Conservation (phyloP, 2,797 vertebrate species). For the Chelon auratus region DNA sequence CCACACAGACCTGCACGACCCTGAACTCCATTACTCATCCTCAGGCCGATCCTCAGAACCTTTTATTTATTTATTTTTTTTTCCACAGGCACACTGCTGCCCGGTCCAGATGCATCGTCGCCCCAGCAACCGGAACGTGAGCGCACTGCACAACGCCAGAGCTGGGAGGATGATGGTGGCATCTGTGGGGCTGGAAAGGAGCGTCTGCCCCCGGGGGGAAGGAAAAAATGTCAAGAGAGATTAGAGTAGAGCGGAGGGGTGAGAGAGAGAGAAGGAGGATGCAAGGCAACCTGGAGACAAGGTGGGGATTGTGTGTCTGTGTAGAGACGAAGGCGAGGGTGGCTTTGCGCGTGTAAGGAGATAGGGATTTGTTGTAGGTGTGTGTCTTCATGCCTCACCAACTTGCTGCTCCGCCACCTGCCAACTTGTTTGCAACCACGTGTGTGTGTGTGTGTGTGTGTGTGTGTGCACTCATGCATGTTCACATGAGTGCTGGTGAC, state of each 20-base stretch:
- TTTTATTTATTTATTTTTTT: not conserved
- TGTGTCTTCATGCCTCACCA: conserved; percentile 41
- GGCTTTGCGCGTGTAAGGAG: conserved; percentile 8
- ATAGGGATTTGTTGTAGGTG: conserved; percentile 33
- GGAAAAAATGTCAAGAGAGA: conserved; percentile 68
- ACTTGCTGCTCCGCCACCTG: conserved; percentile 45
- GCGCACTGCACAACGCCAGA: conserved; percentile 33
- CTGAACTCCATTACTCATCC: conserved; percentile 56
- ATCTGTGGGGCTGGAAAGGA: conserved; percentile 32
- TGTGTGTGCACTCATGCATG: conserved; percentile 38
- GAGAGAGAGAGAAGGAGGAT: not conserved
- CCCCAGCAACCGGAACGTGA: conserved; percentile 57
- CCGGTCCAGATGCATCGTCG: conserved; percentile 38
- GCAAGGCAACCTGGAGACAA: conserved; percentile 34
- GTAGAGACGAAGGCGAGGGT: conserved; percentile 6
- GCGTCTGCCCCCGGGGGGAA: conserved; percentile 50
- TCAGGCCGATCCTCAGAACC: conserved; percentile 10
- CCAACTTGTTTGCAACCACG: conserved; percentile 35
- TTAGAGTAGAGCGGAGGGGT: conserved; percentile 39
- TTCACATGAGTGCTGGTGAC: conserved; percentile 17
- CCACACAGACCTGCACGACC: conserved; percentile 44
- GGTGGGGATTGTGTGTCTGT: conserved; percentile 2
- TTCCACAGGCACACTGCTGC: conserved; percentile 6
- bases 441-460: conserved; percentile 19
- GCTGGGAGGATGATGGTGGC: conserved; percentile 12